Percentiles rank a stretch among this genome's conserved stretches.
phyloP scores from a whole-genome alignment of 2,113 vertebrate genomes.

The Epinephelus moara region DNA sequence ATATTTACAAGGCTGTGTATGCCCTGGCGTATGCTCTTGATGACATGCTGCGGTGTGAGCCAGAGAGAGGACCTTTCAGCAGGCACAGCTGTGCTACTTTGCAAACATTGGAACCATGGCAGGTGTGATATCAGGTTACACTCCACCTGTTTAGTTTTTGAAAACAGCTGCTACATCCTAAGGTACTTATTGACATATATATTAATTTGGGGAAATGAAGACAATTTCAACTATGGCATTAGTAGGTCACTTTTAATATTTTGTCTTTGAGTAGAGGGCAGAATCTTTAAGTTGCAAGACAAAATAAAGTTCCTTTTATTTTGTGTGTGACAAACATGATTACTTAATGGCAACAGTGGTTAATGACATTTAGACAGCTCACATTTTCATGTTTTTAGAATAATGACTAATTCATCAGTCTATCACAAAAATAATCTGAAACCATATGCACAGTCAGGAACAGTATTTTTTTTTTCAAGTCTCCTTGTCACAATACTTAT shows the following conservation, averaged over 20 bases:
- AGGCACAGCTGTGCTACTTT: too few species aligned
- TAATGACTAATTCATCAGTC: background rate
- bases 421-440: background rate
- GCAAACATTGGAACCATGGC: background rate
- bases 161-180: background rate
- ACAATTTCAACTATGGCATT: background rate
- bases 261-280: background rate
- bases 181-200: background rate
- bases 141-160: background rate
- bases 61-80: too few species aligned
- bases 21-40: slow-evolving; percentile 79
- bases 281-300: background rate
- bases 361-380: background rate
- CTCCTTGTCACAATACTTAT: background rate
- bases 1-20: slow-evolving; percentile 85
- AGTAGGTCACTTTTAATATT: background rate
- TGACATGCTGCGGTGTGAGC: slow-evolving; percentile 52
- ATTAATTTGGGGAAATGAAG: background rate
- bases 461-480: background rate
- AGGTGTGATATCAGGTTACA: slow-evolving; percentile 67
- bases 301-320: background rate
- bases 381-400: background rate
- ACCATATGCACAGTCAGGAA: background rate
- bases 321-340: background rate
- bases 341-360: background rate